A percentile compares a stretch with the other conserved stretches of the same genome.
phyloP scores from a whole-genome alignment of 2,113 vertebrate species.

The Grammomys surdaster region DNA sequence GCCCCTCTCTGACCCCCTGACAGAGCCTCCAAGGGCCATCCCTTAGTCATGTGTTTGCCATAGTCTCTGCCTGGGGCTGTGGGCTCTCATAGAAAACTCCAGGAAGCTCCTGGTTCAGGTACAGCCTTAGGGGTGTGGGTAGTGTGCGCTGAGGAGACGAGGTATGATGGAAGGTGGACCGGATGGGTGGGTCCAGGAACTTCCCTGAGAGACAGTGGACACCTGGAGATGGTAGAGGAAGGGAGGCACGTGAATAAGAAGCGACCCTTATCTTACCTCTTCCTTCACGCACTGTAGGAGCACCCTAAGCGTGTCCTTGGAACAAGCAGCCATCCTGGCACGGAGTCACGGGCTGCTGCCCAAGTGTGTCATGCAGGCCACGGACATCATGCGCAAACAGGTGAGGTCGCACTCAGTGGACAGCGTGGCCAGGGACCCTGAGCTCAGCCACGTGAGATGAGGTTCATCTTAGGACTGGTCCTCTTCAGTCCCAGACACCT shows the following conservation, averaged over 20 bases:
- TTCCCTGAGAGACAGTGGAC: not conserved
- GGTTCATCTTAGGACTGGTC: not conserved
- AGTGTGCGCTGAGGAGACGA: accelerated
- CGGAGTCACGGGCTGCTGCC: conserved; percentile 96
- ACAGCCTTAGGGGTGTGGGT: accelerated
- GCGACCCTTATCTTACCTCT: accelerated
- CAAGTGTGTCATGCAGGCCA: conserved; percentile 98
- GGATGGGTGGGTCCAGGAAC: not conserved
- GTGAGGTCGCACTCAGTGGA: conserved; percentile 81
- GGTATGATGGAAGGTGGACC: not conserved
- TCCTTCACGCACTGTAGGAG: conserved; percentile 86
- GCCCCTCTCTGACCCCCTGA: not conserved
- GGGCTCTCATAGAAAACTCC: not conserved
- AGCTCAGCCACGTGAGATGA: no score
- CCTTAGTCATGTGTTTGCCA: accelerated
- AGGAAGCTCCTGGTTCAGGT: accelerated
- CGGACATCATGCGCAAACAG: conserved; percentile 99
- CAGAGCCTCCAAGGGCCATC: not conserved
- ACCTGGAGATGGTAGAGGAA: not conserved
- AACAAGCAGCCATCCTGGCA: conserved; percentile 94
- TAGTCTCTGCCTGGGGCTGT: accelerated
- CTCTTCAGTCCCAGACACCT: not conserved
- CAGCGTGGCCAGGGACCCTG: not conserved
- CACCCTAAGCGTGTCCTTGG: conserved; percentile 94
- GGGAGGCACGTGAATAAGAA: not conserved